A percentile compares a stretch with the other conserved stretches of the same genome.
Evolutionary conservation across 2,797 vertebrate species (phyloP).

Genomic region (Fistularia tabacaria): DNA sequence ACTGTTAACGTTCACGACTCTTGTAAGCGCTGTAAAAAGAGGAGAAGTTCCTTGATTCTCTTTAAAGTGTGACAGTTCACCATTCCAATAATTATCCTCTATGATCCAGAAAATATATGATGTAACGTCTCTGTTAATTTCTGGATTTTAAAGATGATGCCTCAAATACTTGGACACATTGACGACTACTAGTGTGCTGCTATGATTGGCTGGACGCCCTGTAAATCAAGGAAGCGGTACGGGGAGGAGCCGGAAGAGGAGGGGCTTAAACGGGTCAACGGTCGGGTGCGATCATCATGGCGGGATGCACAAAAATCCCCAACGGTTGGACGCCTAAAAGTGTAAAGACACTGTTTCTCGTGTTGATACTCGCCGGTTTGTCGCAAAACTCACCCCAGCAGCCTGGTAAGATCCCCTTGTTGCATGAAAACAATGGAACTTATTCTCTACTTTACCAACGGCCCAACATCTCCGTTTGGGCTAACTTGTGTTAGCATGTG

Average conservation of each 20-base stretch:
- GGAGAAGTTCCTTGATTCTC: too few species aligned
- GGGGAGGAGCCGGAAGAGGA: conserved; percentile 8
- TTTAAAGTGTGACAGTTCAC: too few species aligned
- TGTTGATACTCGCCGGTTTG: conserved; percentile 32
- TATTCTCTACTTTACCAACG: too few species aligned
- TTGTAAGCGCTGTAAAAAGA: too few species aligned
- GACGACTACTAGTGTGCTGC: accelerated
- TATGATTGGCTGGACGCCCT: conserved; percentile 46
- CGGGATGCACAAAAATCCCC: conserved; percentile 69
- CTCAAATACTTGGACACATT: too few species aligned
- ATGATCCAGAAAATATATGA: too few species aligned
- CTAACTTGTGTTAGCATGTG: conserved; percentile 53
- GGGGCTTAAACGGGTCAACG: conserved; percentile 14
- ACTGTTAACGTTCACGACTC: too few species aligned
- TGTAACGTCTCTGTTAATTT: too few species aligned
- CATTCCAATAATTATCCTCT: too few species aligned
- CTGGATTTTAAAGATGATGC: too few species aligned
- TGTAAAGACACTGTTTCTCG: conserved; percentile 14
- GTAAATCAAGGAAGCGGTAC: conserved; percentile 8
- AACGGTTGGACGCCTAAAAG: not conserved
- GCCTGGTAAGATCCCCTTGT: conserved; percentile 42
- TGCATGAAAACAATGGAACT: too few species aligned
- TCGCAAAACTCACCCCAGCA: conserved; percentile 22
- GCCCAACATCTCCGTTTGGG: not conserved
- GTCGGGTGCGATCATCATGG: conserved; percentile 56